phyloP scores from a whole-genome alignment of 1,140 invertebrate species.

The Samia ricini region DNA sequence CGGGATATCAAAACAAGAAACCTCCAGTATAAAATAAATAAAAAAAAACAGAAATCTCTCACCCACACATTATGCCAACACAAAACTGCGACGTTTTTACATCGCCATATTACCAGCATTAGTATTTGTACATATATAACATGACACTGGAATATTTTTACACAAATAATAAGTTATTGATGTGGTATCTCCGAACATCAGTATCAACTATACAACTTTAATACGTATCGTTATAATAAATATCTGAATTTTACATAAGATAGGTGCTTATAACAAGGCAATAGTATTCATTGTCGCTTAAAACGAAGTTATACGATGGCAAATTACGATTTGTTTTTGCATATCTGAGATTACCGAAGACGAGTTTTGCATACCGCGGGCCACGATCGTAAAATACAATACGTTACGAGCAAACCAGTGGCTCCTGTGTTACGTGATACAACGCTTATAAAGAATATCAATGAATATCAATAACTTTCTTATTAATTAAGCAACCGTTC shows the following conservation, averaged over 20 bases:
- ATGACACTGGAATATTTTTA: conserved; percentile 45
- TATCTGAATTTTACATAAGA: neutral
- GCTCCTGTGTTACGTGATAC: conserved; percentile 64
- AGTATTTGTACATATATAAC: too few species aligned
- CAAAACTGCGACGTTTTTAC: neutral
- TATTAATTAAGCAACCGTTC: conserved; percentile 28
- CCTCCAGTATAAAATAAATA: neutral
- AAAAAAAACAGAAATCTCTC: neutral
- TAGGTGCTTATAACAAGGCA: neutral
- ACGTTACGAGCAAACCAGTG: conserved; percentile 56
- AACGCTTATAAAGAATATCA: conserved; percentile 36
- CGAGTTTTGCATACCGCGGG: conserved; percentile 67
- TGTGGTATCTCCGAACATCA: conserved; percentile 31
- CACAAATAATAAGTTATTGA: conserved; percentile 48
- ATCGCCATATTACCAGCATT: conserved; percentile 15
- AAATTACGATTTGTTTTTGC: conserved; percentile 32
- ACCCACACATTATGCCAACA: neutral
- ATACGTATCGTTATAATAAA: conserved; percentile 18
- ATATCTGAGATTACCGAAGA: conserved; percentile 59
- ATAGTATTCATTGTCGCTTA: conserved; percentile 11
- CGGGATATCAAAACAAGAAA: neutral
- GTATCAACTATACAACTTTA: conserved; percentile 33
- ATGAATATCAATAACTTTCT: conserved; percentile 33
- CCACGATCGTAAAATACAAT: conserved; percentile 68
- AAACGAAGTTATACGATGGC: neutral